Evolutionary conservation across 2,888 invertebrate species (phyloP), one percentile per base, ranked within the genome.

Genomic region (Ormyrus pomaceus): DNA sequence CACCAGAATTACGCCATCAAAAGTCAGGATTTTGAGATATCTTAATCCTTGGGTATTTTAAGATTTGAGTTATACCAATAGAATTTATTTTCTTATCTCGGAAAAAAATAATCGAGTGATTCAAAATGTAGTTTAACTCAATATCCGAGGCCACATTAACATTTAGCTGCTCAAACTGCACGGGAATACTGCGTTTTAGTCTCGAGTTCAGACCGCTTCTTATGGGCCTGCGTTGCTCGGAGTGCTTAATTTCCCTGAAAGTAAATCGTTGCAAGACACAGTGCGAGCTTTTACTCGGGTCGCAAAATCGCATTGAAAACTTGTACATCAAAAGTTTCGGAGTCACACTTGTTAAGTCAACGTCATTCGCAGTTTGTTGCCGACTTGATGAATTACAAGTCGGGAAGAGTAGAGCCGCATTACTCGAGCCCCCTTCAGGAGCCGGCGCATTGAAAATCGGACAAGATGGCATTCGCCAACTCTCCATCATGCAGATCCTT

Each of bases 291-390:
- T 70, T 55, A 66, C n/a, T 9, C 13, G 4, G 51, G 53, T 66
- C 5, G 59, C 51, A 69, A 79, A 73, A 51, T 69, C 56, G 46
- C 55, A 79, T 72, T 73, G 72, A 48, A 73, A 85, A 84, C 84
- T 85, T 85, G 82, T 82, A 73, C 84, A 82, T 85, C 83, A 82
- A 81, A 85, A 85, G 83, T 85, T 86, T 84, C 82, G 80, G 80
- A 83, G 65, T 80, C 74, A 79, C 66, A 73, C 69, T 82, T 72
- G 74, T 74, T 74, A 77, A 77, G 75, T 84, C 83, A 83, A 79
- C 82, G 80, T 82, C 70, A 65, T 66, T 66, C 55, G 59, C 71
- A 74, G 69, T 76, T 82, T 79, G 65, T 56, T 55, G n/a, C 45
- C 58, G 61, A 79, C 81, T 83, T 79, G 79, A 70, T 83, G 84